Conservation (phyloP, 1,140 invertebrate genomes). For the Drosophila azteca region DNA sequence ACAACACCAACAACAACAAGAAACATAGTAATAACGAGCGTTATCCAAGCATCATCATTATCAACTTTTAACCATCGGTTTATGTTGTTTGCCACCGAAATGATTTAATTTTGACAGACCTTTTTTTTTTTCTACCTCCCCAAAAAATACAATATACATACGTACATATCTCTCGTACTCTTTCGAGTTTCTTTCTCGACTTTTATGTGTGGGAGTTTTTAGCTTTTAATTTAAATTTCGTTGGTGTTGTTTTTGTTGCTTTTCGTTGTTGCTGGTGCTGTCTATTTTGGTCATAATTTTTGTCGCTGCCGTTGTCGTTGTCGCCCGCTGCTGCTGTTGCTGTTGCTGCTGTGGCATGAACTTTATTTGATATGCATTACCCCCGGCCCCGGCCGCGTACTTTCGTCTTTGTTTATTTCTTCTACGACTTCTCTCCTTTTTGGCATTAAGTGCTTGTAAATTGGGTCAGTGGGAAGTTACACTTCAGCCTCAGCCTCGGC, state of each 20-base stretch:
- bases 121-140: conserved; percentile 55
- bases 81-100: conserved; percentile 81
- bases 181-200: conserved; percentile 74
- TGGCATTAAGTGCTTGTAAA: conserved; percentile 83
- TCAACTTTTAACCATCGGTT: conserved; percentile 82
- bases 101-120: conserved; percentile 82
- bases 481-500: conserved; percentile 64
- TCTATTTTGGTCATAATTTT: conserved; percentile 68
- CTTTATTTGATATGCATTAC: conserved; percentile 83
- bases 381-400: conserved; percentile 58
- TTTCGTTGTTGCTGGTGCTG: conserved; percentile 34
- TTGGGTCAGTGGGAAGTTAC: conserved; percentile 83
- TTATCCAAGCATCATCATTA: conserved; percentile 82
- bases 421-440: conserved; percentile 80
- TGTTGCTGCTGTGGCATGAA: conserved; percentile 54
- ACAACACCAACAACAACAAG: conserved; percentile 33
- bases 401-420: conserved; percentile 82
- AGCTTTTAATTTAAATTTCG: conserved; percentile 79
- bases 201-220: conserved; percentile 83
- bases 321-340: conserved; percentile 40
- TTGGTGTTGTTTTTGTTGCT: conserved; percentile 52
- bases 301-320: conserved; percentile 42
- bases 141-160: background rate
- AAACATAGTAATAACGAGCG: conserved; percentile 77
- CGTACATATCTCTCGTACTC: conserved; percentile 5